Evolutionary conservation across 2,797 vertebrate species (phyloP), one percentile per base, ranked within the genome.

Genomic region (Anomalospiza imberbis): DNA sequence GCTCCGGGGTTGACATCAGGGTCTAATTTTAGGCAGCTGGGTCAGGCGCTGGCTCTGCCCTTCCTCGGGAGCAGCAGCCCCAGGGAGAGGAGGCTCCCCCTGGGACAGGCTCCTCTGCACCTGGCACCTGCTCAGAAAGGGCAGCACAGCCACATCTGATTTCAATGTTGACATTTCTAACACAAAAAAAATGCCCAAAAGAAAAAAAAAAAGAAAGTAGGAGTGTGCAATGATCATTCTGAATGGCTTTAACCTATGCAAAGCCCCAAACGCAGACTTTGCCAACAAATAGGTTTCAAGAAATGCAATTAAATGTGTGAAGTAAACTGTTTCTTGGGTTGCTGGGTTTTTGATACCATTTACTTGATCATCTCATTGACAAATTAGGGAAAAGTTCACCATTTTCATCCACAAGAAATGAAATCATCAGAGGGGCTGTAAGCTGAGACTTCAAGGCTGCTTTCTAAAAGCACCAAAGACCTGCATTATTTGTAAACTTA

Each of bases 11-110:
- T 93, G 79, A 90, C 88, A 92, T 91, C 95, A 93, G 89, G 80
- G 68, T 78, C 88, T 95, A 95, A 97, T 97, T 96, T 96, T 93
- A 95, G 93, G 24, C 2, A 16, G 76, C 60, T 53, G 81, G 86
- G 91, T 92, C 95, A 95, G 42, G 72, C 6, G 5, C 88, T 29
- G 75, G 84, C 77, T 87, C 85, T 63, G 75, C 82, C 72, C 48
- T 32, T 58, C 63, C 88, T 61, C 8, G 17, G 5, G 51, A 80
- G 24, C 65, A 5, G 4, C n/a, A 4, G 77, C 34, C 57, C 73
- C 53, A 5, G 48, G 50, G 38, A 45, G 12, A 36, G 61, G 15
- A 53, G 25, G 6, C 72, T 55, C 26, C 36, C 42, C 1, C 45
- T 13, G 29, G 14, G 2, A 32, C 24, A 20, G 38, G 34, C 78